Base-by-base conservation (phyloP, 2,888 invertebrate genomes). In the Rutpela maculata region DNA sequence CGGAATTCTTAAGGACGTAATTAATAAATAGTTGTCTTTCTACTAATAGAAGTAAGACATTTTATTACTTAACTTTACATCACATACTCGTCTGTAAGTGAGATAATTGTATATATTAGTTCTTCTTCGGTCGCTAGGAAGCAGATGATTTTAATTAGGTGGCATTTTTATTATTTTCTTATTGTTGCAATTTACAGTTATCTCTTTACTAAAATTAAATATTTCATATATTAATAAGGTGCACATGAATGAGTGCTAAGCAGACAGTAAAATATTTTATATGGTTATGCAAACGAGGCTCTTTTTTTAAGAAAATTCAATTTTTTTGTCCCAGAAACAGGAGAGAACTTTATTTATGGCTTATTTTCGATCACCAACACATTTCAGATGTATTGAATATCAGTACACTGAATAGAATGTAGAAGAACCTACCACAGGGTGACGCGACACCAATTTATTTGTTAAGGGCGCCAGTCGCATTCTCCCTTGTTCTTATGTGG, bases 101-200 rank as follows among this genome's bases (percentile, higher is more conserved):
- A 60, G 77, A 80, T 80, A 81, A 81, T 80, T 81, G 81, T 80
- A 80, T 81, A 80, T 75, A 80, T 81, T 78, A 79, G 75, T 77
- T 78, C 78, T 79, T 65, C 70, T 59, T 26, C 26, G 1, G 50
- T 15, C 10, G 11, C 18, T 17, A 7, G 19, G 55, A 55, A 22
- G 10, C 55, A 22, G 55, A 19, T 66, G 43, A 65, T n/a, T 67
- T 55, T 67, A n/a, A 67, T 67, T 67, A 26, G 67, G 55, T 19
- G 50, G 67, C 59, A 59, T 59, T 22, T 59, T 19, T 59, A 10
- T 59, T 59, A 59, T 59, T 19, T 59, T 55, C 1, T 9, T 59
- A 59, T 59, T 59, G 57, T 59, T 22, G 59, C 22, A 1, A 15
- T 11, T 43, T 15, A 43, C 43, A 43, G 43, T 43, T 43, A 43